A percentile compares a stretch with the other conserved stretches of the same genome.
phyloP scores from a whole-genome alignment of 2,797 vertebrate species.

The Paratrypauchen microcephalus region DNA sequence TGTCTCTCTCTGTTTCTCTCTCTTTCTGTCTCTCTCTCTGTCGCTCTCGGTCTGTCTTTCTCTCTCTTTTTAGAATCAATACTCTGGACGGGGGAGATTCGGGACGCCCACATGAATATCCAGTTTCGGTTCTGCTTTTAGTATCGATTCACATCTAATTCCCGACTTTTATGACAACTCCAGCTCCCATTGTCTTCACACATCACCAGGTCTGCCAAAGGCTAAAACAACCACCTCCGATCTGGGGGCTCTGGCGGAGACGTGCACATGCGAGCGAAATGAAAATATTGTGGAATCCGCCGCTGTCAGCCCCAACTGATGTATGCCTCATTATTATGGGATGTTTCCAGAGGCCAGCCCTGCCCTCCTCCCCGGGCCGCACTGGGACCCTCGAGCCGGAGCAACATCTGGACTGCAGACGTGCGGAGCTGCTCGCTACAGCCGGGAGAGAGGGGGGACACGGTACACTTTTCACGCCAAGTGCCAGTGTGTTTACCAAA shows the following conservation, averaged over 20 bases:
- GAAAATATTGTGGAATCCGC: constrained; percentile 85
- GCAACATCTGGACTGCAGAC: constrained; percentile 83
- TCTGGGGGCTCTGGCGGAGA: constrained; percentile 76
- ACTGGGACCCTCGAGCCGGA: constrained; percentile 71
- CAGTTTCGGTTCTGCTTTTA: too few species aligned
- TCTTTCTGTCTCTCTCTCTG: too few species aligned
- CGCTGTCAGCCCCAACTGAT: constrained; percentile 86
- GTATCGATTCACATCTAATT: too few species aligned
- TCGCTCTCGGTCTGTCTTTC: too few species aligned
- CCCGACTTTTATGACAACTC: too few species aligned
- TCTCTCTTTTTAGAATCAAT: too few species aligned
- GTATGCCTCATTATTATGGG: constrained; percentile 93
- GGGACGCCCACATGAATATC: too few species aligned
- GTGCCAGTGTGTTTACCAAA: constrained; percentile 14
- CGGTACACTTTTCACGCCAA: not conserved
- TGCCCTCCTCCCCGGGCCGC: constrained; percentile 76
- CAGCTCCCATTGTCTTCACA: constrained; percentile 15
- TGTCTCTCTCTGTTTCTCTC: too few species aligned
- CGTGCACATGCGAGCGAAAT: constrained; percentile 88
- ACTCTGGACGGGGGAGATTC: too few species aligned
- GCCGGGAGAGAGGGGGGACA: not conserved
- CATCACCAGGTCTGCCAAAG: constrained; percentile 20
- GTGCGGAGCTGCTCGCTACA: not conserved
- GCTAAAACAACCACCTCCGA: constrained; percentile 45
- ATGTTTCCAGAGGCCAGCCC: constrained; percentile 91